These are phyloP conservation scores for Andrena bicolor DNA, from an alignment of 2,888 invertebrate species.

Conservation along the genomic window DNA sequence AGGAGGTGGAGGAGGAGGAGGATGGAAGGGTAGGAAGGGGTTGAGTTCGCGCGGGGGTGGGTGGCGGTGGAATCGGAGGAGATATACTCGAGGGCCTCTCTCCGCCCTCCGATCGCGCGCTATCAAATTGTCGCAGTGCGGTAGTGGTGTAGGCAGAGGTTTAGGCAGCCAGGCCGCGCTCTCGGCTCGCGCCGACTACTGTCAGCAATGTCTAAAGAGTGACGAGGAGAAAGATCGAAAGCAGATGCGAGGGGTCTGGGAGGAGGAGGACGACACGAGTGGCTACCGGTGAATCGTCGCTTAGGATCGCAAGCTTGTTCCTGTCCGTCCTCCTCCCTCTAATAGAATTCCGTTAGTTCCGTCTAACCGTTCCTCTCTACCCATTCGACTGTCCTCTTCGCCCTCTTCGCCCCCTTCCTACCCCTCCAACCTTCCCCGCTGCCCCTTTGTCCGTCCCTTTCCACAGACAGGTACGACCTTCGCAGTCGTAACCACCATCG, in stretches of 20 bases:
- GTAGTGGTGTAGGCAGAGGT: conserved; percentile 79
- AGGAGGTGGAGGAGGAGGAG: neutral
- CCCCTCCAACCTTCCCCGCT: conserved; percentile 1
- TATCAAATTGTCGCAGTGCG: conserved; percentile 84
- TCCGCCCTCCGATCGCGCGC: conserved; percentile 72
- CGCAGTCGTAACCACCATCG: conserved; percentile 16
- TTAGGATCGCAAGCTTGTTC: conserved; percentile 71
- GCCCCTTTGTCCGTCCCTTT: conserved; percentile 36
- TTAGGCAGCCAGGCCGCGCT: conserved; percentile 69
- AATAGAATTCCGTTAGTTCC: conserved; percentile 56
- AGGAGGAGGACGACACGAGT: conserved; percentile 48
- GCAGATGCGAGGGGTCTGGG: conserved; percentile 43
- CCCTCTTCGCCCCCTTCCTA: conserved; percentile 9
- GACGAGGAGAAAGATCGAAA: conserved; percentile 61
- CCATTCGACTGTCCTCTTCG: conserved; percentile 38
- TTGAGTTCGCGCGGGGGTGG: conserved; percentile 13
- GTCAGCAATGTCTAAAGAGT: conserved; percentile 69
- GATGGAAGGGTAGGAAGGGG: conserved; percentile 3
- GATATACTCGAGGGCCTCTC: conserved; percentile 65
- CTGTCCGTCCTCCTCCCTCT: conserved; percentile 53
- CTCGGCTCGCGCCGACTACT: conserved; percentile 69
- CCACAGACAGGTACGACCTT: conserved; percentile 56
- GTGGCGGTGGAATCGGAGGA: conserved; percentile 37
- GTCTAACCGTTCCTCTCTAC: conserved; percentile 28
- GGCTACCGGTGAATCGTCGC: conserved; percentile 67